These are phyloP conservation scores for Monochamus saltuarius DNA, from an alignment of 1,140 invertebrate species.

Conservation along the genomic window DNA sequence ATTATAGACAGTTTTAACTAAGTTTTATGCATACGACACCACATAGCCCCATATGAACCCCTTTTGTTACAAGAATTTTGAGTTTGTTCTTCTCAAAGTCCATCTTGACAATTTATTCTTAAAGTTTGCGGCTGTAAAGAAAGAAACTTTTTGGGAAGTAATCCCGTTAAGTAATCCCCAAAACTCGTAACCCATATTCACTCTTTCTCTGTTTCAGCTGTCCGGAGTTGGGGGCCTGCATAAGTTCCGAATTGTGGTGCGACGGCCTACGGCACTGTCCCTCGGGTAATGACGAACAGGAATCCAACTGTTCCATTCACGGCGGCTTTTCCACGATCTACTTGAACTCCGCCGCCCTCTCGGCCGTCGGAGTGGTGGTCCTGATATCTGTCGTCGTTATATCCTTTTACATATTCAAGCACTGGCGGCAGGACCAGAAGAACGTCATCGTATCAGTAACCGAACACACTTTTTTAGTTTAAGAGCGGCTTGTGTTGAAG, in stretches of 20 bases:
- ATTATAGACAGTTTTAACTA: no score
- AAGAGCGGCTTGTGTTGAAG: slow-evolving; percentile 50
- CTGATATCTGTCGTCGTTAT: slow-evolving; percentile 38
- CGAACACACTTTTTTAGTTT: slow-evolving; percentile 51
- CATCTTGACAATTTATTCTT: no score
- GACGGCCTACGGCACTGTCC: slow-evolving; percentile 72
- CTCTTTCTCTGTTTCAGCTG: slow-evolving; percentile 55
- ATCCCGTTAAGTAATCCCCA: no score
- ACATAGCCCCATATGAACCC: no score
- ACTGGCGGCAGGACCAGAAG: slow-evolving; percentile 45
- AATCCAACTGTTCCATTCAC: slow-evolving; percentile 69
- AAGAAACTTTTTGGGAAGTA: no score
- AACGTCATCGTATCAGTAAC: slow-evolving; percentile 50
- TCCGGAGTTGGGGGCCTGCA: slow-evolving; percentile 72
- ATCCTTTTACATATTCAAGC: slow-evolving; percentile 42
- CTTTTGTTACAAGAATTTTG: no score
- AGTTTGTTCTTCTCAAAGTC: no score
- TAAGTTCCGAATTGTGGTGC: slow-evolving; percentile 71
- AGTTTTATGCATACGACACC: no score
- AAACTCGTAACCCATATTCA: no score
- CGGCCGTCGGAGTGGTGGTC: slow-evolving; percentile 30
- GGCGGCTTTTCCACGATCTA: slow-evolving; percentile 68
- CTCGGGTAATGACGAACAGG: slow-evolving; percentile 72
- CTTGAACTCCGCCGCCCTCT: slow-evolving; percentile 38
- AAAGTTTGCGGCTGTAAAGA: no score